Evolutionary conservation across 2,888 invertebrate species (phyloP).

Genomic region (Diadromus collaris): DNA sequence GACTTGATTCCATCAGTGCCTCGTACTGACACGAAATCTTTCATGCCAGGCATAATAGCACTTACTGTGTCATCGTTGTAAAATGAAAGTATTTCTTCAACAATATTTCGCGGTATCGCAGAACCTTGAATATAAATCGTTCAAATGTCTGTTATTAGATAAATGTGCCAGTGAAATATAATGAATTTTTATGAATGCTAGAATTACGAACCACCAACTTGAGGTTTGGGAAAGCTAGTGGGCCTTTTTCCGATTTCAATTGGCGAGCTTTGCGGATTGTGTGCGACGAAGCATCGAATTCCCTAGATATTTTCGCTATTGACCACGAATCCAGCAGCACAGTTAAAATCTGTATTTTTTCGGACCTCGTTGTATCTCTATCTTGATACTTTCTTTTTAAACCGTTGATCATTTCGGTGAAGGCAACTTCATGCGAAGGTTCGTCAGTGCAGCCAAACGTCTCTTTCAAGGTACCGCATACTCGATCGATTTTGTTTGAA

Average conservation of each 20-base stretch:
- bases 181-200: slow-evolving; percentile 20
- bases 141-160: slow-evolving; percentile 25
- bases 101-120: slow-evolving; percentile 47
- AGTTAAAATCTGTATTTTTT: slow-evolving; percentile 59
- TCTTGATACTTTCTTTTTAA: slow-evolving; percentile 52
- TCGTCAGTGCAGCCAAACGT: slow-evolving; percentile 29
- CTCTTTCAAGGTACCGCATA: slow-evolving; percentile 35
- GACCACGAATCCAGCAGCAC: slow-evolving; percentile 56
- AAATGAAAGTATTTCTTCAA: slow-evolving; percentile 43
- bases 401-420: slow-evolving; percentile 32
- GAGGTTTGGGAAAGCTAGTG: slow-evolving; percentile 48
- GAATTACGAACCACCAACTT: slow-evolving; percentile 35
- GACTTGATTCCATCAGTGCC: slow-evolving; percentile 45
- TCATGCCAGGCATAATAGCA: slow-evolving; percentile 59
- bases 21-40: slow-evolving; percentile 58
- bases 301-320: slow-evolving; percentile 47
- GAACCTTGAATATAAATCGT: slow-evolving; percentile 43
- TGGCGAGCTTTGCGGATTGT: slow-evolving; percentile 40
- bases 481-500: slow-evolving; percentile 43
- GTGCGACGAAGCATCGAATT: slow-evolving; percentile 49
- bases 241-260: slow-evolving; percentile 44
- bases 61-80: slow-evolving; percentile 53
- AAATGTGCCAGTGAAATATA: slow-evolving; percentile 24
- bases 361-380: slow-evolving; percentile 31
- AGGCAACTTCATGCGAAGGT: slow-evolving; percentile 28